Evolutionary conservation across 2,113 vertebrate species (phyloP), one percentile per base, ranked within the genome.

Genomic region (Dipodomys stephensi): DNA sequence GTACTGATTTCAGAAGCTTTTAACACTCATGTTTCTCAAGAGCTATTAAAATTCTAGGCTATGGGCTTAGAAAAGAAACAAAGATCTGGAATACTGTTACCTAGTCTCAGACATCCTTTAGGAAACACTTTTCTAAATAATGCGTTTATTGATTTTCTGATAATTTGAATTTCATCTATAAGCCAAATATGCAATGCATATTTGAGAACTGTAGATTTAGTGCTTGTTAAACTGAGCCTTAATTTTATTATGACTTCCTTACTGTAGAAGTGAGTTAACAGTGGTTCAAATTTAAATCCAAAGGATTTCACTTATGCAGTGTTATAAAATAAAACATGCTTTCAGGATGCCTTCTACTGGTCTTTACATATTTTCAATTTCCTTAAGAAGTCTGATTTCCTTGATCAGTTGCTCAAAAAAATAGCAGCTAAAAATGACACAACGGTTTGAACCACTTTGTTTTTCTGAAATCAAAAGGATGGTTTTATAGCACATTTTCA

Each of bases 401-500:
- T 68, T 91, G 72, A 53, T 88, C 32, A 64, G 32, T 15, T 76
- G 11, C 18, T 83, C 20, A 83, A n/a, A 49, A 77, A 53, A 86
- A 53, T 19, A 15, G 8, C 12, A 77, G 9, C 27, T 89, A 0
- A 68, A 86, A 91, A 71, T 88, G 49, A 84, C 7, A 69, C 15
- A n/a, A 7, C 16, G 60, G 20, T 72, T 94, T 60, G 84, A 80
- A 80, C 5, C 11, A 49, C 88, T 92, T 82, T 27, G 28, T 74
- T 82, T 95, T 23, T 64, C 49, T 89, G 13, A 90, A 62, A 87
- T 64, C 83, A 28, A 85, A 87, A 86, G 32, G 6, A 69, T 78
- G 1, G 57, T 68, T 94, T 69, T 94, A 20, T 4, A 88, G 23
- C 62, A 16, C 30, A 72, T 77, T 53, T 95, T 49, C 27, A 72